A percentile compares a stretch with the other conserved stretches of the same genome.
Conservation (phyloP, 2,888 invertebrate genomes). For the Melieria crassipennis region DNA sequence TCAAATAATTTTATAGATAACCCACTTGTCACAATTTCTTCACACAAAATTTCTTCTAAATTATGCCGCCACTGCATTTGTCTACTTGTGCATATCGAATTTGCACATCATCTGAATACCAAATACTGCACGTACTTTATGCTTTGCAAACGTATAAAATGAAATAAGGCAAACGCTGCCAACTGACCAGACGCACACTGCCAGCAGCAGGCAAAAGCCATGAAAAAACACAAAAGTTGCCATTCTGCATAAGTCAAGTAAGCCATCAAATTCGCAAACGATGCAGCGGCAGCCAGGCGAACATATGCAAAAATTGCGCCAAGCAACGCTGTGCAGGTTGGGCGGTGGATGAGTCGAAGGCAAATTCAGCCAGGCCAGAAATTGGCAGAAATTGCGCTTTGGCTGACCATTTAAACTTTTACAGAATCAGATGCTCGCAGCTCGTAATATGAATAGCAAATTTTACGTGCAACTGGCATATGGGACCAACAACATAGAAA, state of each 20-base stretch:
- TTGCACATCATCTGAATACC: constrained; percentile 65
- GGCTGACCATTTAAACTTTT: constrained; percentile 43
- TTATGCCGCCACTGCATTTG: constrained; percentile 32
- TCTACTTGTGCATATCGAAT: constrained; percentile 54
- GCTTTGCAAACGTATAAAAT: constrained; percentile 18
- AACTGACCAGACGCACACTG: constrained; percentile 23
- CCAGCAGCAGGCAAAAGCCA: constrained; percentile 22
- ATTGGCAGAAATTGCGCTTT: constrained; percentile 7
- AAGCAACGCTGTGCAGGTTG: neutral
- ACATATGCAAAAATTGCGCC: constrained; percentile 32
- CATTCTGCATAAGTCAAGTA: constrained; percentile 39
- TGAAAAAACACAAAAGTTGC: constrained; percentile 15
- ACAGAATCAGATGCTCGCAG: constrained; percentile 3
- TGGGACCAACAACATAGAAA: constrained; percentile 14
- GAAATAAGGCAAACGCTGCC: constrained; percentile 28
- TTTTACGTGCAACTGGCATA: constrained; percentile 23
- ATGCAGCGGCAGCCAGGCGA: constrained; percentile 10
- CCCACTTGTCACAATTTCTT: too few species aligned
- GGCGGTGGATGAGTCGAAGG: constrained; percentile 58
- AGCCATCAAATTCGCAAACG: constrained; percentile 48
- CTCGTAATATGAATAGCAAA: constrained; percentile 46
- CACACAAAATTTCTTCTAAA: constrained; percentile 19
- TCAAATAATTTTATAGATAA: too few species aligned
- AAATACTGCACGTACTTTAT: constrained; percentile 59
- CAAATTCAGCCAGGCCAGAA: constrained; percentile 39